These are phyloP conservation scores for Ardeotis arabs DNA, from an alignment of 2,113 vertebrate species.

Conservation along the genomic window DNA sequence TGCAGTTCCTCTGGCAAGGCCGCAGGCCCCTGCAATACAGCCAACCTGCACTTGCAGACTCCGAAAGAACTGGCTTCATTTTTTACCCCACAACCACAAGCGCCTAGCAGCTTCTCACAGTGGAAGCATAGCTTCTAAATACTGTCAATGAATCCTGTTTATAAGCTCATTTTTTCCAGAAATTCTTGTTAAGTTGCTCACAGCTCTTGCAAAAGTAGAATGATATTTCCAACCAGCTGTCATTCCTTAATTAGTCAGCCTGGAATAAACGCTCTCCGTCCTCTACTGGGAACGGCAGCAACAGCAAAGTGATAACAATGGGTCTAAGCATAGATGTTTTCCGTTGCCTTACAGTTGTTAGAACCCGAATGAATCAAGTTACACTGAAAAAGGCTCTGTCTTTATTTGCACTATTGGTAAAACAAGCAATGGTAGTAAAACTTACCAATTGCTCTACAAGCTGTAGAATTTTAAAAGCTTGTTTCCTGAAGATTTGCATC, in stretches of 20 bases:
- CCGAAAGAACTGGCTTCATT: neutral
- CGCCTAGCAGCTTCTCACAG: neutral
- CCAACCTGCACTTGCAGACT: too few species aligned
- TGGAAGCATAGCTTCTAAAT: neutral
- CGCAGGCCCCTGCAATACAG: rapidly evolving
- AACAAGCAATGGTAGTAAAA: neutral
- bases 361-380: neutral
- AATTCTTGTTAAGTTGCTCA: conserved; percentile 36
- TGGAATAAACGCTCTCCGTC: neutral
- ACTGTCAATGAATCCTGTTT: neutral
- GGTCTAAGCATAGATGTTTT: neutral
- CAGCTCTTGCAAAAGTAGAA: conserved; percentile 19
- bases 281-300: neutral
- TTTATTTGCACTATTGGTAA: neutral
- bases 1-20: neutral
- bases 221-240: conserved; percentile 38
- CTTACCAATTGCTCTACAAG: neutral
- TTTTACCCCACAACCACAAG: neutral
- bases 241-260: conserved; percentile 42
- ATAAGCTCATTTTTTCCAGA: neutral
- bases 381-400: neutral
- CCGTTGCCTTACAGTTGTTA: neutral
- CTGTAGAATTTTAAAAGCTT: neutral
- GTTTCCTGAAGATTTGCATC: neutral
- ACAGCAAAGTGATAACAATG: neutral